Evolutionary conservation across 2,888 invertebrate genomes (phyloP), one percentile per base, ranked within the genome.

Genomic region (Dasysyrphus tricinctus): DNA sequence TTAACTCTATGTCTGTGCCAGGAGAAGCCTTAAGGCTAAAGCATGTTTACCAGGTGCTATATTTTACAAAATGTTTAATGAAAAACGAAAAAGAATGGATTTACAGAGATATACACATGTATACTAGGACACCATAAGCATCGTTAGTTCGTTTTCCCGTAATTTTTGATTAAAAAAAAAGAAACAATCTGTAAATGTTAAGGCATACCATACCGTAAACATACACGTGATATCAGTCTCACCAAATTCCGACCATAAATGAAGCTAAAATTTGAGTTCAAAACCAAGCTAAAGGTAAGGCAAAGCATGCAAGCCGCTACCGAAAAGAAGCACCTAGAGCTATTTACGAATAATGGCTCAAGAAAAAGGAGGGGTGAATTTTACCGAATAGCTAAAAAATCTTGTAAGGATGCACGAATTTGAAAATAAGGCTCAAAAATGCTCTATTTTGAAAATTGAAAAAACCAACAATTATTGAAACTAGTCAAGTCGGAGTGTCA

Each of bases 41-140:
- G 69, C 77, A 56, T 73, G 85, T 85, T 85, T 80, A 78, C 85
- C 85, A 85, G 85, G 85, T 85, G 85, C 85, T 44, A 85, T 85
- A 85, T 59, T 74, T 85, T 57, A 70, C 80, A 77, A 61, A 85
- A 63, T 56, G 47, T 47, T 69, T 24, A 69, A 54, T 54, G 54
- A 69, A 54, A 54, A 69, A 16, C 37, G 8, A 49, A 67, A 63
- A 63, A 29, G 63, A 49, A 34, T 65, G 65, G 37, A 14, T 16
- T 5, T 16, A 16, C 0, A 3, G n/a, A 14, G 37, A 14, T 16
- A 11, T 16, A 16, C 0, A 3, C n/a, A 14, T 14, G n/a, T 44
- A 2, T 19, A 19, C 49, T 8, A 5, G 39, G 59, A 12, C 14
- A 59, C 34, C 32, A 34, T n/a, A 16, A 34, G 12, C 16, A 5